Evolutionary conservation across 2,888 invertebrate genomes (phyloP).

Genomic region (Eremobia ochroleuca): DNA sequence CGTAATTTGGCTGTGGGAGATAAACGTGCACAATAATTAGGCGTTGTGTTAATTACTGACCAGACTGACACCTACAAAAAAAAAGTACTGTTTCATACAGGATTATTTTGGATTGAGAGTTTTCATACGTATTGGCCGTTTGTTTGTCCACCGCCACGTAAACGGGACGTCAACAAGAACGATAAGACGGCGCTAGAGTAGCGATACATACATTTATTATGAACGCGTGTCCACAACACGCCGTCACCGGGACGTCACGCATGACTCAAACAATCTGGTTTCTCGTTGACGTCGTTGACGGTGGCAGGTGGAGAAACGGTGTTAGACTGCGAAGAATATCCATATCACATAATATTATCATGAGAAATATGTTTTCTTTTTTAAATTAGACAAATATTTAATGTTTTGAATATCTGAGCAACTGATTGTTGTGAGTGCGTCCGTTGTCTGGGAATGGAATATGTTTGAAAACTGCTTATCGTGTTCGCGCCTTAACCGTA

Average conservation of each 20-base stretch:
- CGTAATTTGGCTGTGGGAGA: background rate
- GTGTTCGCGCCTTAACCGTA: background rate
- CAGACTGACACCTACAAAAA: constrained; percentile 1
- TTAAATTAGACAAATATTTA: background rate
- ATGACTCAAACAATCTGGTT: too few relatives aligned
- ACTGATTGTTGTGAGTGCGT: background rate
- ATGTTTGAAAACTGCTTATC: background rate
- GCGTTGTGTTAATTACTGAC: constrained; percentile 11
- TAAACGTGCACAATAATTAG: constrained; percentile 3
- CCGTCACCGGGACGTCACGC: too few relatives aligned
- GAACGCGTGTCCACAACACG: too few relatives aligned
- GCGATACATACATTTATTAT: too few relatives aligned
- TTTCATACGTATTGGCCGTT: too few relatives aligned
- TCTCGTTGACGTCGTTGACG: too few relatives aligned
- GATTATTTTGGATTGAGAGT: background rate
- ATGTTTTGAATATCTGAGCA: background rate
- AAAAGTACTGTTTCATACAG: background rate
- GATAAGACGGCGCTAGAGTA: too few relatives aligned
- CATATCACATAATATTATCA: background rate
- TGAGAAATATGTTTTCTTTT: background rate
- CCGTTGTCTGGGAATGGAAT: background rate
- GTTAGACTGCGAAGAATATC: too few relatives aligned
- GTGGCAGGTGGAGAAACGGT: too few relatives aligned
- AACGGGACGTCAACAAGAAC: too few relatives aligned
- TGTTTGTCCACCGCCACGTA: too few relatives aligned